Percentiles rank a stretch among this genome's conserved stretches.
phyloP scores from a whole-genome alignment of 2,113 vertebrate genomes.

The Recurvirostra avosetta region DNA sequence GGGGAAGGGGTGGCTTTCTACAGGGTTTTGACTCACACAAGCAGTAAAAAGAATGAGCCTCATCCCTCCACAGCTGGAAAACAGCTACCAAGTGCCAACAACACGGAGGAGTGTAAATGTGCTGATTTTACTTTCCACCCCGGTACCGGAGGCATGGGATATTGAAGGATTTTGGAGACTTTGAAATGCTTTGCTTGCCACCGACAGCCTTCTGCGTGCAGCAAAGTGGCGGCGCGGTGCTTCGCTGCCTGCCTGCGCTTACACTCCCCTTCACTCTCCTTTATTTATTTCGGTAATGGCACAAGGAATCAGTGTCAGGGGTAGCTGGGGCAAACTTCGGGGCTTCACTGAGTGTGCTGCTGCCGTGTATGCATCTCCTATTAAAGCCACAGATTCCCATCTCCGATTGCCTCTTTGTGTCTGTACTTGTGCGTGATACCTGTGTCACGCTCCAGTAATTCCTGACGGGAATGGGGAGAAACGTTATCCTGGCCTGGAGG shows the following conservation, averaged over 20 bases:
- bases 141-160: rapidly evolving
- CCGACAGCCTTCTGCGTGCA: background rate
- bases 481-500: background rate
- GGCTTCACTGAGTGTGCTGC: background rate
- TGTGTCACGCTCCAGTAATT: background rate
- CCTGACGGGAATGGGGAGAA: background rate
- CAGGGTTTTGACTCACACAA: background rate
- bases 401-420: slow-evolving; percentile 31
- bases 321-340: background rate
- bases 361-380: background rate
- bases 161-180: background rate
- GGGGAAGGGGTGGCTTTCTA: background rate
- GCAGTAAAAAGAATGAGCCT: background rate
- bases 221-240: rapidly evolving
- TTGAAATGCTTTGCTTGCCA: background rate
- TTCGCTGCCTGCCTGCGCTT: background rate
- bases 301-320: background rate
- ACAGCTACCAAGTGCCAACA: too few relatives aligned
- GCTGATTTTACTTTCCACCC: background rate
- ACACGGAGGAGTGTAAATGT: rapidly evolving
- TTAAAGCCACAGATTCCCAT: slow-evolving; percentile 53
- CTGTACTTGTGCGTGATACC: background rate
- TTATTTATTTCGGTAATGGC: background rate
- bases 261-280: background rate
- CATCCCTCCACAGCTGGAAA: background rate